Evolutionary conservation across 2,797 vertebrate species (phyloP).

Genomic region (Nyctibius grandis): DNA sequence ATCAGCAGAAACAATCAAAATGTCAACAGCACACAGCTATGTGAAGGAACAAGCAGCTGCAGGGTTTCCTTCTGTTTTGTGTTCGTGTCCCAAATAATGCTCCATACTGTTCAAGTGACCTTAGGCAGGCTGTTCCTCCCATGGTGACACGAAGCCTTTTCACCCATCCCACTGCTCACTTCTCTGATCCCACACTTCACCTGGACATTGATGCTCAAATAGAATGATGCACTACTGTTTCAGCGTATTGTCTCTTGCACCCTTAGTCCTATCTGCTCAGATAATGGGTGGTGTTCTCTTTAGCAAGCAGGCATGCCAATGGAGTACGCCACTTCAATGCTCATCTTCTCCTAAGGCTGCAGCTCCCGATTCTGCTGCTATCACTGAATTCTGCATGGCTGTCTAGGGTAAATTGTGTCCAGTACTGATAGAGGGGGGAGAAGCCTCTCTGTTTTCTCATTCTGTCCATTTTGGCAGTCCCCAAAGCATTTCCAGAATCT

Average conservation of each 20-base stretch:
- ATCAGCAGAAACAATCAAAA: neutral
- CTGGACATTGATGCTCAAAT: neutral
- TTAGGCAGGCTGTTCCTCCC: neutral
- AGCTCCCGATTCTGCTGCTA: neutral
- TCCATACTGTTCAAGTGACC: neutral
- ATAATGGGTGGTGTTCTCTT: neutral
- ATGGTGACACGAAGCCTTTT: neutral
- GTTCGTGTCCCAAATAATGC: neutral
- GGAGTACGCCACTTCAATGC: neutral
- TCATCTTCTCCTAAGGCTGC: neutral
- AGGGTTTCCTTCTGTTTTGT: neutral
- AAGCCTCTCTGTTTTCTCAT: neutral
- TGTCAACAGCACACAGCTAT: neutral
- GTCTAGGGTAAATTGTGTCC: neutral
- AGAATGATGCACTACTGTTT: neutral
- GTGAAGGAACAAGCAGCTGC: neutral
- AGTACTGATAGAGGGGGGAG: neutral
- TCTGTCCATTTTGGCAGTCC: neutral
- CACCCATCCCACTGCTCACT: neutral
- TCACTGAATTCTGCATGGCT: neutral
- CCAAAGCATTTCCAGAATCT: slow-evolving; percentile 13
- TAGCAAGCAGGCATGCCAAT: neutral
- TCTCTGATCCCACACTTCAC: neutral
- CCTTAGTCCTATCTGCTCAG: neutral
- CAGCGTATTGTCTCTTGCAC: neutral